A percentile compares a stretch with the other conserved stretches of the same genome.
phyloP scores from a whole-genome alignment of 2,888 invertebrate species.

The Conistra vaccinii region DNA sequence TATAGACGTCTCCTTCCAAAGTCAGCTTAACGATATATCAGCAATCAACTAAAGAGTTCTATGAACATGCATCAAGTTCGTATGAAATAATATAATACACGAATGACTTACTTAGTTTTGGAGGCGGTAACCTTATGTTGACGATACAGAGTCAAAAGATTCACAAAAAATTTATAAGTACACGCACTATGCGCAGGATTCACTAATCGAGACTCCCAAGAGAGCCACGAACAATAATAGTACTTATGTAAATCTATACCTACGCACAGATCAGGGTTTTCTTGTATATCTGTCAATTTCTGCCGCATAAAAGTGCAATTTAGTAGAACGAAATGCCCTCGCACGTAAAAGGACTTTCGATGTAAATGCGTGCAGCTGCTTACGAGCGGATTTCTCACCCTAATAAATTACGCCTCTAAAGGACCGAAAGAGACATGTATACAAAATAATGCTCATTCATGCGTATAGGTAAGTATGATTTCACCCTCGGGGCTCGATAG shows the following conservation, averaged over 20 bases:
- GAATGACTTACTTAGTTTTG: constrained; percentile 66
- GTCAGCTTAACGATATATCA: constrained; percentile 43
- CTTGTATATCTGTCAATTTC: background rate
- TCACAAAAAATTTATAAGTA: constrained; percentile 16
- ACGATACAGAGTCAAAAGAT: constrained; percentile 38
- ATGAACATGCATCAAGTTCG: constrained; percentile 57
- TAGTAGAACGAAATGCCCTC: background rate
- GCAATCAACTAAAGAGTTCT: constrained; percentile 56
- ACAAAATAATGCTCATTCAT: constrained; percentile 1
- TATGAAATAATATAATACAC: constrained; percentile 55
- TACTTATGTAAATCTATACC: background rate
- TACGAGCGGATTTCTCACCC: background rate
- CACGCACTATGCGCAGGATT: constrained; percentile 8
- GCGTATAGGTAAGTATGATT: background rate
- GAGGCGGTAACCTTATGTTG: constrained; percentile 70
- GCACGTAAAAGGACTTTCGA: background rate
- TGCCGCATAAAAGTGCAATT: background rate
- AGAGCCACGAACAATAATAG: background rate
- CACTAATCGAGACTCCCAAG: background rate
- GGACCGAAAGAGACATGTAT: background rate
- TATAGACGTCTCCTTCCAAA: constrained; percentile 49
- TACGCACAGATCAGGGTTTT: background rate
- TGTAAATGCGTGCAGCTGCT: background rate
- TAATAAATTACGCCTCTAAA: background rate
- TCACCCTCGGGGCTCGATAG: background rate